These are phyloP conservation scores for Sciurus carolinensis DNA, from an alignment of 2,797 vertebrate genomes.

Conservation along the genomic window DNA sequence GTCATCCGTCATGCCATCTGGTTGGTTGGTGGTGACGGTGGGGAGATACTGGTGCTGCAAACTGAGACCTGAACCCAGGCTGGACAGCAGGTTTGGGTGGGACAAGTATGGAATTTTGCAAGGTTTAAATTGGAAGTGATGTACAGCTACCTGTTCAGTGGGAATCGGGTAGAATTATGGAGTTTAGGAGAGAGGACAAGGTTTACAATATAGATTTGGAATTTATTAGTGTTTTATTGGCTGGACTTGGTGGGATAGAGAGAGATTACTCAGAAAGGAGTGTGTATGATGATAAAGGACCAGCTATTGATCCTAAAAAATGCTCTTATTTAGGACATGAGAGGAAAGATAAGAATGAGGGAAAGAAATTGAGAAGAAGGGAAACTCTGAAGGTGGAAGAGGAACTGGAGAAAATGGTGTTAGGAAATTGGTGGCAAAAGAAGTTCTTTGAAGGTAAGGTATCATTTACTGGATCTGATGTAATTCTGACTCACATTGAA, in stretches of 20 bases:
- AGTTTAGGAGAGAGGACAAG: background rate
- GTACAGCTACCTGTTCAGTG: background rate
- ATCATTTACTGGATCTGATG: background rate
- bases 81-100: background rate
- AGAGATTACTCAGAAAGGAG: background rate
- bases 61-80: background rate
- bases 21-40: too few relatives aligned
- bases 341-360: background rate
- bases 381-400: background rate
- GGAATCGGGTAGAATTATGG: background rate
- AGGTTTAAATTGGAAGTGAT: background rate
- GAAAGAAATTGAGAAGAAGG: background rate
- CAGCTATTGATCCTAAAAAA: background rate
- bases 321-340: background rate
- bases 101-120: background rate
- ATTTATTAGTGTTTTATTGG: background rate
- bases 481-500: background rate
- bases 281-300: background rate
- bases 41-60: background rate
- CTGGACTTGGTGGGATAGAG: background rate
- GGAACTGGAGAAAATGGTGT: background rate
- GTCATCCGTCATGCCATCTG: background rate
- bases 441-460: background rate
- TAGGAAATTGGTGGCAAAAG: background rate
- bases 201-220: background rate